Evolutionary conservation across 2,888 invertebrate species (phyloP), one percentile per base, ranked within the genome.

Genomic region (Maniola hyperantus): DNA sequence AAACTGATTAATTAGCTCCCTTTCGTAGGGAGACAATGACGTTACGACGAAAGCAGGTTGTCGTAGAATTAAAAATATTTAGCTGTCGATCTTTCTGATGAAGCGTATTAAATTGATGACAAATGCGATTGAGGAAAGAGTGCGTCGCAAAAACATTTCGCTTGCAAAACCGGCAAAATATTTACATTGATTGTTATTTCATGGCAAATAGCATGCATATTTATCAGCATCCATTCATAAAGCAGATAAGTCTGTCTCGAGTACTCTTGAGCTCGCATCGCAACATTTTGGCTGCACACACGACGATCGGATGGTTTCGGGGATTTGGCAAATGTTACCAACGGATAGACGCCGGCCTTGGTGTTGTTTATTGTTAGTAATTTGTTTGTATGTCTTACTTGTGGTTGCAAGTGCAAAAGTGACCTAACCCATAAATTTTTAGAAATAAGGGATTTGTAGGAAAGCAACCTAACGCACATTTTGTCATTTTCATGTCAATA

Each of bases 241-340:
- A 36, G 18, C 15, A 15, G 54, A 36, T 36, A 55, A 36, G 33
- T 51, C 33, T 15, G 15, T 55, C 55, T 53, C 2, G 51, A 53
- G 51, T 33, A 10, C 8, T 36, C 55, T 53, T 20, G 18, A 55
- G 34, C 34, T 5, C 51, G 11, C 13, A 13, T 34, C 34, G 36
- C 36, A 15, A 15, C 15, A 18, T 39, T 55, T 55, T 55, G 55
- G 55, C 55, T 55, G 36, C 55, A 55, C 55, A 55, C 55, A 6
- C 15, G 36, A 39, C 36, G 33, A 18, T n/a, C 0, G 34, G 15
- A 34, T 18, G 36, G 55, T 55, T 36, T 15, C 36, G 36, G 36
- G 34, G 55, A 55, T 55, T 55, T 39, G 55, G 55, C 55, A 18
- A 1, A 55, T 36, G 55, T 36, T 36, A 39, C 15, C 18, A 55